A percentile compares a stretch with the other conserved stretches of the same genome.
phyloP scores from a whole-genome alignment of 2,797 vertebrate species.

The Pampus argenteus region DNA sequence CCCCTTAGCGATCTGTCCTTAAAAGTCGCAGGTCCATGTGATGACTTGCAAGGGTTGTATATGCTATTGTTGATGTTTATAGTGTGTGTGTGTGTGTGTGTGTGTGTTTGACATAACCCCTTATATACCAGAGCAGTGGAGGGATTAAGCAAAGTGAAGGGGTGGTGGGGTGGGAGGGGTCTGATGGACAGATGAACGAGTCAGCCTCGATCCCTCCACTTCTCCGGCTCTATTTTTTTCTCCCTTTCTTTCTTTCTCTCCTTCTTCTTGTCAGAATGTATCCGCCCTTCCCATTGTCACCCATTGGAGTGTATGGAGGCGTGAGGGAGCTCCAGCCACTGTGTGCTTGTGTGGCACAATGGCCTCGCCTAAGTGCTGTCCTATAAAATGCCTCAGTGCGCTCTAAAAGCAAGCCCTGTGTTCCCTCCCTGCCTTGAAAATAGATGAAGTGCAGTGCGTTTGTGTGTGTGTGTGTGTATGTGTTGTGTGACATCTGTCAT shows the following conservation, averaged over 20 bases:
- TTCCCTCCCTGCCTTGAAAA: conserved; percentile 72
- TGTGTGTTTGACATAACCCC: conserved; percentile 66
- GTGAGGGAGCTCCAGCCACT: conserved; percentile 77
- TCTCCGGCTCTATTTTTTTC: conserved; percentile 49
- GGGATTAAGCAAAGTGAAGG: conserved; percentile 78
- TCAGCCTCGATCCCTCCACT: conserved; percentile 72
- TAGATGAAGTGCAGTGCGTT: conserved; percentile 69
- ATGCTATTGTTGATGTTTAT: conserved; percentile 63
- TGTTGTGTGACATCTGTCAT: conserved; percentile 71
- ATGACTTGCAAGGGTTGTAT: conserved; percentile 59
- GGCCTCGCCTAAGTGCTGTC: conserved; percentile 84
- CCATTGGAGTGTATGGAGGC: conserved; percentile 82
- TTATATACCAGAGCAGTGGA: conserved; percentile 60
- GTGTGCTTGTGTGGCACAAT: conserved; percentile 81
- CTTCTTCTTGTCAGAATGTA: conserved; percentile 79
- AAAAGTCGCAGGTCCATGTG: conserved; percentile 54
- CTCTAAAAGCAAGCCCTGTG: conserved; percentile 78
- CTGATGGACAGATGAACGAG: conserved; percentile 76
- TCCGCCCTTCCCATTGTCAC: conserved; percentile 83
- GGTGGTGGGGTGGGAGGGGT: conserved; percentile 25
- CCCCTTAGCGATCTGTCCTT: conserved; percentile 48
- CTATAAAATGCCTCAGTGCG: conserved; percentile 87
- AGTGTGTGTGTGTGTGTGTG: conserved; percentile 40
- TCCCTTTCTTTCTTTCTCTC: conserved; percentile 60
- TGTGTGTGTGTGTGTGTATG: conserved; percentile 55